These are phyloP conservation scores for Pteropus alecto DNA, from an alignment of 2,113 vertebrate genomes.

Conservation along the genomic window DNA sequence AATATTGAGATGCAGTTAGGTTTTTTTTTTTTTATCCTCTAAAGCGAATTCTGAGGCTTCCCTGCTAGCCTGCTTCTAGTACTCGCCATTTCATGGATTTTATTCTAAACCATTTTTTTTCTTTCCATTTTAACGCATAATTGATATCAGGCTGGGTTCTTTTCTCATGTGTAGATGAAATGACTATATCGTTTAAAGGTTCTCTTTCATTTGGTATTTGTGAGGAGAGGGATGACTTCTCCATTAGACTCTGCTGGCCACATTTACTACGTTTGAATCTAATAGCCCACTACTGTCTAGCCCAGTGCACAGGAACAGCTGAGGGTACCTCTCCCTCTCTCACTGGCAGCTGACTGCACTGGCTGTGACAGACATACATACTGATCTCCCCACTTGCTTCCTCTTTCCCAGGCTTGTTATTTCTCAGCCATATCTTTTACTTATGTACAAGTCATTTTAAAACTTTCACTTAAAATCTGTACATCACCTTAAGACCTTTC, in stretches of 20 bases:
- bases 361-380: fast-evolving
- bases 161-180: neutral
- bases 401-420: neutral
- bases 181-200: neutral
- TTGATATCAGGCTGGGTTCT: neutral
- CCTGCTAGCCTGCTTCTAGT: neutral
- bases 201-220: constrained; percentile 2
- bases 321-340: fast-evolving
- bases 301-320: fast-evolving
- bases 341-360: fast-evolving
- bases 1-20: neutral
- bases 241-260: neutral
- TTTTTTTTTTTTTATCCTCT: neutral
- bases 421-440: neutral
- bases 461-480: neutral
- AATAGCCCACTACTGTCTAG: fast-evolving
- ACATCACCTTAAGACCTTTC: neutral
- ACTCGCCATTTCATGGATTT: neutral
- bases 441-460: neutral
- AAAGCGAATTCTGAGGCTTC: neutral
- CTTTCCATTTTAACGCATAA: neutral
- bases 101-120: neutral
- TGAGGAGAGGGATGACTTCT: neutral
- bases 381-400: neutral
- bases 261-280: neutral